phyloP scores from a whole-genome alignment of 2,888 invertebrate genomes.

The Pyrgus malvae region DNA sequence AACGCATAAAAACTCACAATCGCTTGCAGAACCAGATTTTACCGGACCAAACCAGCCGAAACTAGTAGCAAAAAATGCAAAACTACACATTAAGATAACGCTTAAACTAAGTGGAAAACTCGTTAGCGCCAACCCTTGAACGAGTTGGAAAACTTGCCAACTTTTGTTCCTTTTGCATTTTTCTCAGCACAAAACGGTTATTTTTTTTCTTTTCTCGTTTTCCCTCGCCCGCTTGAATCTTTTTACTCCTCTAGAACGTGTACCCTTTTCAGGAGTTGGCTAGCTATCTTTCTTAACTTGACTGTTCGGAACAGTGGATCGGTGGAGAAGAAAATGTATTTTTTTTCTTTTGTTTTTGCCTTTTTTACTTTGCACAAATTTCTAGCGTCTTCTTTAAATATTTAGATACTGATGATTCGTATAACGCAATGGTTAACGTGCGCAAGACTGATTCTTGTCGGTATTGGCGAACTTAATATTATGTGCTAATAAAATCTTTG shows the following conservation, averaged over 20 bases:
- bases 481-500: too few species aligned
- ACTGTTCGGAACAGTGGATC: conserved; percentile 53
- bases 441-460: too few species aligned
- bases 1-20: conserved; percentile 1
- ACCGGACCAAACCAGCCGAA: conserved; percentile 6
- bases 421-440: too few species aligned
- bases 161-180: conserved; percentile 75
- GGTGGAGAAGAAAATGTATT: conserved; percentile 45
- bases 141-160: conserved; percentile 76
- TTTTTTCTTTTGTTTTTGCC: neutral
- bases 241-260: conserved; percentile 71
- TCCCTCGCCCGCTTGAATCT: conserved; percentile 64
- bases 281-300: conserved; percentile 78
- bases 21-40: conserved; percentile 8
- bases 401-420: too few species aligned
- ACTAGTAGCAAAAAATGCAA: conserved; percentile 17
- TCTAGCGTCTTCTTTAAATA: too few species aligned
- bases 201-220: conserved; percentile 45
- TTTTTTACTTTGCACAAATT: too few species aligned
- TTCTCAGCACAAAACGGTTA: conserved; percentile 60
- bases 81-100: conserved; percentile 33
- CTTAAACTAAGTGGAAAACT: conserved; percentile 34
- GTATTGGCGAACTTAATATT: too few species aligned
- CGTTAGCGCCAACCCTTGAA: conserved; percentile 53
- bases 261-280: conserved; percentile 79